A percentile compares a stretch with the other conserved stretches of the same genome.
phyloP scores from a whole-genome alignment of 2,888 invertebrate genomes.

The Chironomus riparius region DNA sequence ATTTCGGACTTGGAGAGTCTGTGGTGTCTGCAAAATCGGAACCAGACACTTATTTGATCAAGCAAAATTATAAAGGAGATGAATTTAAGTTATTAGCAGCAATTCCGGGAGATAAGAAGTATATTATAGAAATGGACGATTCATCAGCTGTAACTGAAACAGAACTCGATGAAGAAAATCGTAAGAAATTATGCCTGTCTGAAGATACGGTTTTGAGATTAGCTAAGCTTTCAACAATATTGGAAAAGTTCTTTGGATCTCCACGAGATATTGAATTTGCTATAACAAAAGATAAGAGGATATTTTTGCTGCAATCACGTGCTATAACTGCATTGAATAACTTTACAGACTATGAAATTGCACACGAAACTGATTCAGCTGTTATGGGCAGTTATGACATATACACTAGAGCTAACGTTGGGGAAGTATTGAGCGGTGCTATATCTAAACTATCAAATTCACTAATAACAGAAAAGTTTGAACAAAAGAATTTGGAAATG shows the following conservation, averaged over 20 bases:
- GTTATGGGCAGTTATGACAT: conserved; percentile 56
- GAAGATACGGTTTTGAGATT: conserved; percentile 48
- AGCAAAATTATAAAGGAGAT: conserved; percentile 43
- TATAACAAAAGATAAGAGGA: conserved; percentile 49
- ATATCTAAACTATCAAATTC: conserved; percentile 46
- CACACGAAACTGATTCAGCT: conserved; percentile 67
- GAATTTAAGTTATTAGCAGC: conserved; percentile 43
- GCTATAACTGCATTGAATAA: conserved; percentile 64
- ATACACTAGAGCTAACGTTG: conserved; percentile 62
- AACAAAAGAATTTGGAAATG: not conserved
- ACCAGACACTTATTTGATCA: conserved; percentile 61
- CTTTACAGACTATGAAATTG: conserved; percentile 69
- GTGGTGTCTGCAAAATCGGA: conserved; percentile 71
- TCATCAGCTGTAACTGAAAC: conserved; percentile 37
- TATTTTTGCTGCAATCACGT: conserved; percentile 65
- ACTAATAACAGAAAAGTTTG: not conserved
- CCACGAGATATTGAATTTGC: conserved; percentile 79
- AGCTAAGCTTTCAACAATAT: conserved; percentile 47
- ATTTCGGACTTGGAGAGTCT: conserved; percentile 77
- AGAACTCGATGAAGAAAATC: conserved; percentile 41
- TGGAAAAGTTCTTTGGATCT: conserved; percentile 60
- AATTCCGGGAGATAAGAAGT: conserved; percentile 48
- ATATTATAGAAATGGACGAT: conserved; percentile 44
- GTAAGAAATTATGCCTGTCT: conserved; percentile 46
- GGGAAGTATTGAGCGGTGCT: conserved; percentile 60